These are phyloP conservation scores for Chrysocyon brachyurus DNA, from an alignment of 2,797 vertebrate species.

Conservation along the genomic window DNA sequence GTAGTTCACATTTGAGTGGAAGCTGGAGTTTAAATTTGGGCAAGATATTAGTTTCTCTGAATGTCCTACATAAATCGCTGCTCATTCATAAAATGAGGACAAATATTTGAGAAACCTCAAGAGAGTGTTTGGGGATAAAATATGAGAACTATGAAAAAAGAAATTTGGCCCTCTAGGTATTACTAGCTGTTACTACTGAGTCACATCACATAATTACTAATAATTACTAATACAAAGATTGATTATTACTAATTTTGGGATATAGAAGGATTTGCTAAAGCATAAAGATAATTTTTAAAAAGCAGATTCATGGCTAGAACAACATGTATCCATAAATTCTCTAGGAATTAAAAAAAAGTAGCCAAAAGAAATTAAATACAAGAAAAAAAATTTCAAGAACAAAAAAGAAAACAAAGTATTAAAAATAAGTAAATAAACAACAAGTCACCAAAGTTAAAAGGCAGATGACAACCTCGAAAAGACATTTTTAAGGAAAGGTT, in stretches of 20 bases:
- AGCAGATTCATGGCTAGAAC: neutral
- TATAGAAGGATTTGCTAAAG: neutral
- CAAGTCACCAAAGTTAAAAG: conserved; percentile 16
- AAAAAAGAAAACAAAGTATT: neutral
- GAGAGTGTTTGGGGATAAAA: neutral
- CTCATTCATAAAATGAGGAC: neutral
- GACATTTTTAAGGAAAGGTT: conserved; percentile 20
- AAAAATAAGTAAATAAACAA: neutral
- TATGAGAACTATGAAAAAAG: neutral
- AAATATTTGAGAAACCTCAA: neutral
- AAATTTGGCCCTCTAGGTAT: neutral
- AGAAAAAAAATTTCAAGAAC: neutral
- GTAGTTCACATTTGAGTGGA: neutral
- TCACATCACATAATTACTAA: no score
- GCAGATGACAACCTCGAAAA: neutral
- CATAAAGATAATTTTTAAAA: conserved; percentile 13
- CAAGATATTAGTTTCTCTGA: neutral
- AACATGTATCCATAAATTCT: neutral
- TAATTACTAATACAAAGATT: neutral
- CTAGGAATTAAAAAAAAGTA: neutral
- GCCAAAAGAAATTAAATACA: neutral
- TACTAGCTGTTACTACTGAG: neutral
- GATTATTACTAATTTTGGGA: neutral
- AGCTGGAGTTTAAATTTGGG: neutral
- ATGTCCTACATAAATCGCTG: neutral